A percentile compares a stretch with the other conserved stretches of the same genome.
Conservation (phyloP, 2,888 invertebrate genomes). For the Iphiclides podalirius region DNA sequence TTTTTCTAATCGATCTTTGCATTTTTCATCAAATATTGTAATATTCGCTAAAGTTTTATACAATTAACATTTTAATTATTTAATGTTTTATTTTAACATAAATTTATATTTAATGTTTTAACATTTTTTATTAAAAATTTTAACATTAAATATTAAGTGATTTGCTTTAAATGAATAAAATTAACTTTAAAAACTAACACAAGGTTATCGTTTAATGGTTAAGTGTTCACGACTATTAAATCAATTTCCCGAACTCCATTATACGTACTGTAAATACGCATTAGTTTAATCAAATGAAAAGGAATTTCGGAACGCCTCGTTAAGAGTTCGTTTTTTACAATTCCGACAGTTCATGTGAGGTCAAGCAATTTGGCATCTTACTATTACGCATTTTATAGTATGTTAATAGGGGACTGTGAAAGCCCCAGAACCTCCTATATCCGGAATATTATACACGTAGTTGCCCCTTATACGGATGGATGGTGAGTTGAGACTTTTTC, state of each 20-base stretch:
- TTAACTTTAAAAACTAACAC: neutral
- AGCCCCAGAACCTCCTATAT: conserved; percentile 10
- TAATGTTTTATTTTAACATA: no score
- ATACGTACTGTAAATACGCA: conserved; percentile 14
- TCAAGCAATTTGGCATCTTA: conserved; percentile 35
- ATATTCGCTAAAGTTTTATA: no score
- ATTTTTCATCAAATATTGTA: no score
- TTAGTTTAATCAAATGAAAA: conserved; percentile 15
- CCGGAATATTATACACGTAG: conserved; percentile 10
- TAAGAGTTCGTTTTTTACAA: conserved; percentile 31
- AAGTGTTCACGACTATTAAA: conserved; percentile 6
- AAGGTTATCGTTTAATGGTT: neutral
- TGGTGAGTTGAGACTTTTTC: conserved; percentile 1
- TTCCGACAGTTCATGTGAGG: conserved; percentile 29
- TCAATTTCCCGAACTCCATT: conserved; percentile 9
- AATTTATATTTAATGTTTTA: neutral
- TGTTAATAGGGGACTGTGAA: conserved; percentile 22
- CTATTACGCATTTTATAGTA: conserved; percentile 28
- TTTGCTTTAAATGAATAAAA: no score
- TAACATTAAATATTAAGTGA: no score
- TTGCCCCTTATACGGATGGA: conserved; percentile 10
- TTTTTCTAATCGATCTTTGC: no score
- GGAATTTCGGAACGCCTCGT: conserved; percentile 21
- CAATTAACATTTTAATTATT: no score
- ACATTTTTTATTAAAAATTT: neutral